Evolutionary conservation across 2,797 vertebrate genomes (phyloP).

Genomic region (Oreonectes daqikongensis): DNA sequence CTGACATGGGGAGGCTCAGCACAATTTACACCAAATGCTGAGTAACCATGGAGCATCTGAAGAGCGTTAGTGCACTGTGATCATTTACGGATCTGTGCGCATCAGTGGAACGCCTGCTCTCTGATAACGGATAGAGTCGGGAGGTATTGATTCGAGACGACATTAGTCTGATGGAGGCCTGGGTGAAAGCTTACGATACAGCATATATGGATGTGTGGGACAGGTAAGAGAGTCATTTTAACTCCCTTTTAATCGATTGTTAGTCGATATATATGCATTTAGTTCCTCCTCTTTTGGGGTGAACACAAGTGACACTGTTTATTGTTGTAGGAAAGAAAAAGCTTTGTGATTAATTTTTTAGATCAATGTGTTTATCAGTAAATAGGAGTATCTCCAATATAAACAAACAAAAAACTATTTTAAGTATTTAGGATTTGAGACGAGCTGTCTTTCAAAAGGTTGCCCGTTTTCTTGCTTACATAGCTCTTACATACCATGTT

Average conservation of each 20-base stretch:
- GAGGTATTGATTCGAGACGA: constrained; percentile 67
- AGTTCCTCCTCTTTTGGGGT: background rate
- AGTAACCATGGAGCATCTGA: constrained; percentile 69
- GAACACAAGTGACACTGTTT: background rate
- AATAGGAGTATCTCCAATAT: background rate
- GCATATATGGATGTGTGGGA: constrained; percentile 54
- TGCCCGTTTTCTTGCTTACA: background rate
- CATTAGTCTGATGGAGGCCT: constrained; percentile 58
- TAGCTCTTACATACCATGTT: background rate
- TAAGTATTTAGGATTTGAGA: too few species aligned
- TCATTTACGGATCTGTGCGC: constrained; percentile 63
- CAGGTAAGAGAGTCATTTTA: constrained; percentile 66
- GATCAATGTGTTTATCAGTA: background rate
- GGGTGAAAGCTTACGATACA: constrained; percentile 12
- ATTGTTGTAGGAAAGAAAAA: background rate
- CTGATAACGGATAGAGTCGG: constrained; percentile 65
- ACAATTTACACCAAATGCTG: constrained; percentile 23
- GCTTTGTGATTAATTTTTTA: background rate
- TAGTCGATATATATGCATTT: background rate
- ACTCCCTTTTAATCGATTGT: constrained; percentile 17
- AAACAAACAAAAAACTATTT: too few species aligned
- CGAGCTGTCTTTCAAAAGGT: background rate
- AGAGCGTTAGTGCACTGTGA: constrained; percentile 61
- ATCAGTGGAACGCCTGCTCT: constrained; percentile 69
- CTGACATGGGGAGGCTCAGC: constrained; percentile 24